These are phyloP conservation scores for Exephanes ischioxanthus DNA, from an alignment of 2,888 invertebrate species.

Conservation along the genomic window DNA sequence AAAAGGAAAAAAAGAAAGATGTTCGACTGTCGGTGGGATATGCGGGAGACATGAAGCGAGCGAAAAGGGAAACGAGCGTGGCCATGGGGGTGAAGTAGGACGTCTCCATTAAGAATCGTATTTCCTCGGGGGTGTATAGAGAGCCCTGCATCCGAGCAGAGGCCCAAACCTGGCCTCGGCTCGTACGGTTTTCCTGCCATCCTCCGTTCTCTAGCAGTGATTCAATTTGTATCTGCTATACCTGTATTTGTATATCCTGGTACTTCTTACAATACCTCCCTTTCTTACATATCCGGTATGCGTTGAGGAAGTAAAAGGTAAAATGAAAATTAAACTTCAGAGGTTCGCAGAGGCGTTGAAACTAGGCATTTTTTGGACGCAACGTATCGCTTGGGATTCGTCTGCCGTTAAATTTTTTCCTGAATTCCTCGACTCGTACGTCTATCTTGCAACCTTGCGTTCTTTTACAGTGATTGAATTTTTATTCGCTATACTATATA, in stretches of 20 bases:
- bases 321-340: too few relatives aligned
- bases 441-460: too few relatives aligned
- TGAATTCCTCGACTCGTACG: too few relatives aligned
- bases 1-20: constrained; percentile 1
- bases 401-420: too few relatives aligned
- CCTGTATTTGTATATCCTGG: constrained; percentile 22
- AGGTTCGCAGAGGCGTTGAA: too few relatives aligned
- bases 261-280: too few relatives aligned
- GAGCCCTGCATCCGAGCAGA: constrained; percentile 63
- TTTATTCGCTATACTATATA: constrained; percentile 58
- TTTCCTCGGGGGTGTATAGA: constrained; percentile 71
- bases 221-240: constrained; percentile 67
- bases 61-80: constrained; percentile 66
- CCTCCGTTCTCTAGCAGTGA: constrained; percentile 43
- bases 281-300: too few relatives aligned
- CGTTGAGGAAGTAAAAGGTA: too few relatives aligned
- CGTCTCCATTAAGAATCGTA: constrained; percentile 77
- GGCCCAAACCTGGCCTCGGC: constrained; percentile 64
- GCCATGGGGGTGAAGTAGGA: constrained; percentile 69
- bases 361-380: too few relatives aligned
- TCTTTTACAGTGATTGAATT: constrained; percentile 57
- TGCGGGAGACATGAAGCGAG: background rate
- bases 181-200: constrained; percentile 68
- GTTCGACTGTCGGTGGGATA: constrained; percentile 2
- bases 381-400: too few relatives aligned